Percentiles rank a stretch among this genome's conserved stretches.
phyloP scores from a whole-genome alignment of 2,797 vertebrate species.

The Myotis pilosus region DNA sequence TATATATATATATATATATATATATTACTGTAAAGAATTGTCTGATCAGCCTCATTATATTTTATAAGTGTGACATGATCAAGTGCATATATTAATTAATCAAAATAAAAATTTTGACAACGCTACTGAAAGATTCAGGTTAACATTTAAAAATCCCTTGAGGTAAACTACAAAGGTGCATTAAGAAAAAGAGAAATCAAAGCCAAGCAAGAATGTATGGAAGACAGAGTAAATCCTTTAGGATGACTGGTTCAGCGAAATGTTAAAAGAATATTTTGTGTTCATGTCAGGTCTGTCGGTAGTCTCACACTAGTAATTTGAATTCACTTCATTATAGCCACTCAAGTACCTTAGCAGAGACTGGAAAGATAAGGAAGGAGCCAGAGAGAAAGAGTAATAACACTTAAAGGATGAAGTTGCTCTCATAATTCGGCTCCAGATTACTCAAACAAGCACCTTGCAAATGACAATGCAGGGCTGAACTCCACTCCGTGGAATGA shows the following conservation, averaged over 20 bases:
- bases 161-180: constrained; percentile 45
- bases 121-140: constrained; percentile 26
- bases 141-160: constrained; percentile 65
- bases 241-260: constrained; percentile 75
- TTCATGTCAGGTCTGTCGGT: constrained; percentile 79
- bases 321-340: constrained; percentile 82
- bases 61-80: not conserved
- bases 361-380: constrained; percentile 74
- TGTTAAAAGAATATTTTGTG: constrained; percentile 80
- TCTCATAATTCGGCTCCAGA: constrained; percentile 76
- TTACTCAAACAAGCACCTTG: constrained; percentile 76
- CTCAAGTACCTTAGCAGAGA: constrained; percentile 71
- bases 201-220: constrained; percentile 66
- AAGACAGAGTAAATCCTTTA: constrained; percentile 76
- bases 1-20: too few relatives aligned
- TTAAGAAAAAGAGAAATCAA: constrained; percentile 73
- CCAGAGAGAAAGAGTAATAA: constrained; percentile 78
- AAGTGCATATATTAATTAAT: not conserved
- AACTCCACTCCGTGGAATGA: constrained; percentile 50
- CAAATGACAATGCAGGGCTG: constrained; percentile 75
- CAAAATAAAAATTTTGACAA: not conserved
- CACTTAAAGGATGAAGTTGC: constrained; percentile 74
- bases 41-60: not conserved
- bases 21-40: not conserved
- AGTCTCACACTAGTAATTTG: constrained; percentile 80